These are phyloP conservation scores for Perdix hodgsoniae DNA, from an alignment of 2,797 vertebrate genomes.

Conservation along the genomic window DNA sequence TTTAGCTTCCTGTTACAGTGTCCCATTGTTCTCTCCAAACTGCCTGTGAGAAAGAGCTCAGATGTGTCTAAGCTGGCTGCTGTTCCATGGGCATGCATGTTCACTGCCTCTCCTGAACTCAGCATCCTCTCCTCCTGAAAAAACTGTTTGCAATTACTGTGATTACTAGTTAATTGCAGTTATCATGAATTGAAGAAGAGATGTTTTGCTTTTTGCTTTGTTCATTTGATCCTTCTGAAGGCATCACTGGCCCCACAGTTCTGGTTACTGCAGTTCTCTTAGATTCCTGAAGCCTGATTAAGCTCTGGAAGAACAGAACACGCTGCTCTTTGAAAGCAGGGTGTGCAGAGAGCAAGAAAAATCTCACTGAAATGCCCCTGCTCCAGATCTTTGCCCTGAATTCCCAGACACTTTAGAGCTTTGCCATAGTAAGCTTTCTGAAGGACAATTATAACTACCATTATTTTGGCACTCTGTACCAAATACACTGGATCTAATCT, in stretches of 20 bases:
- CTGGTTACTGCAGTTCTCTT: neutral
- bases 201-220: neutral
- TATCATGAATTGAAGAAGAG: neutral
- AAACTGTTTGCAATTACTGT: neutral
- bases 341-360: neutral
- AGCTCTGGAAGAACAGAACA: neutral
- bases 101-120: neutral
- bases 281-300: neutral
- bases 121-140: neutral
- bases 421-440: neutral
- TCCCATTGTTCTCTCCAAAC: neutral
- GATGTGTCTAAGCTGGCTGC: neutral
- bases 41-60: neutral
- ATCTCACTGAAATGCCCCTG: neutral
- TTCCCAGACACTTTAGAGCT: neutral
- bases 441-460: neutral
- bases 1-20: neutral
- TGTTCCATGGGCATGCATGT: neutral
- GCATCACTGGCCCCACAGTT: neutral
- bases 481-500: neutral
- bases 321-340: neutral
- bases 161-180: neutral
- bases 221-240: neutral
- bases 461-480: neutral
- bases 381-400: neutral